These are phyloP conservation scores for Ancistrus triradiatus DNA, from an alignment of 2,113 vertebrate species.

Conservation along the genomic window DNA sequence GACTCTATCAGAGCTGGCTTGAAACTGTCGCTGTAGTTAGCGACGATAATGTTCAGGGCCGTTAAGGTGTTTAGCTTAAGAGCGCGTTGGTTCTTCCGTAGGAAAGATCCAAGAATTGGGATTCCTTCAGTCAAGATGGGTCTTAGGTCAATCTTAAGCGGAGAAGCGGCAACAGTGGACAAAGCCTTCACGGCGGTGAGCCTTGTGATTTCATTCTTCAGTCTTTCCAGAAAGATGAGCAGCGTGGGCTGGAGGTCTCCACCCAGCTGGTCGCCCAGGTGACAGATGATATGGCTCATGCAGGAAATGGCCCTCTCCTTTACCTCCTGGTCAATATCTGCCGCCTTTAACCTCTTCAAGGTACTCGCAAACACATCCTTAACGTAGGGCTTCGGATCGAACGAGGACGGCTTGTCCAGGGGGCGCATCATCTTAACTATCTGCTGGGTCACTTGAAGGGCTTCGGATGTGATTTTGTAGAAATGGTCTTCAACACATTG, in stretches of 20 bases:
- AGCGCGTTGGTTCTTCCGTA: constrained; percentile 86
- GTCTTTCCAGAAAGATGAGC: constrained; percentile 82
- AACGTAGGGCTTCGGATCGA: constrained; percentile 76
- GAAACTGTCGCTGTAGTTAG: constrained; percentile 76
- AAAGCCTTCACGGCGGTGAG: constrained; percentile 81
- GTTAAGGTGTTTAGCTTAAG: constrained; percentile 80
- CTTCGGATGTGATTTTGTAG: constrained; percentile 87
- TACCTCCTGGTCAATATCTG: constrained; percentile 94
- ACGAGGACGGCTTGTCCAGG: constrained; percentile 57
- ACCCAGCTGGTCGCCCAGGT: constrained; percentile 79
- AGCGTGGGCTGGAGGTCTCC: constrained; percentile 75
- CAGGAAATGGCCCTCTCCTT: constrained; percentile 92
- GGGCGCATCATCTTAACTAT: constrained; percentile 80
- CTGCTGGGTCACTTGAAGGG: constrained; percentile 83
- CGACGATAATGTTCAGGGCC: constrained; percentile 77
- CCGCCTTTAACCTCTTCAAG: constrained; percentile 79
- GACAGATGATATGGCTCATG: constrained; percentile 81
- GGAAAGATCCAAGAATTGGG: constrained; percentile 81
- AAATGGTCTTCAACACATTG: constrained; percentile 82
- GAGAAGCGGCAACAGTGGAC: constrained; percentile 74
- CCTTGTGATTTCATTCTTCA: constrained; percentile 90
- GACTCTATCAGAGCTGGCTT: constrained; percentile 72
- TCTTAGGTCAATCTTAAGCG: constrained; percentile 76
- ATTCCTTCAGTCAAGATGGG: constrained; percentile 77
- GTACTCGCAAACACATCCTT: constrained; percentile 75